phyloP scores from a whole-genome alignment of 1,140 invertebrate genomes.

The Camponotus floridanus region DNA sequence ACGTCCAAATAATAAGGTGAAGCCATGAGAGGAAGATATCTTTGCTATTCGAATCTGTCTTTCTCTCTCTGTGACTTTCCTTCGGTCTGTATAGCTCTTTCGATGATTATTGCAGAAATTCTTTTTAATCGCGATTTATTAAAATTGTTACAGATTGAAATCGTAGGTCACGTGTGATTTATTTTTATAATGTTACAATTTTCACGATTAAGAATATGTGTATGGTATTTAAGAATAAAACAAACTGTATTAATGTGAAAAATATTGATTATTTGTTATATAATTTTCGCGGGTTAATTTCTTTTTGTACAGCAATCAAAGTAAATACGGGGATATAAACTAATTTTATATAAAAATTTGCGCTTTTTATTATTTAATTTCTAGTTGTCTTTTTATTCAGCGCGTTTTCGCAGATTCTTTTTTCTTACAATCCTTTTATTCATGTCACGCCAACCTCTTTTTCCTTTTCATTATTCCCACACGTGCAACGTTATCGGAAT shows the following conservation, averaged over 20 bases:
- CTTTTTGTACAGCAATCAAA: background rate
- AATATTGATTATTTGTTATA: no score
- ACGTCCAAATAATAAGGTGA: slow-evolving; percentile 49
- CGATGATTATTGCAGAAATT: background rate
- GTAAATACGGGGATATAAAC: background rate
- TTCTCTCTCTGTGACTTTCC: background rate
- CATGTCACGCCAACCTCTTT: background rate
- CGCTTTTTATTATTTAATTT: slow-evolving; percentile 13
- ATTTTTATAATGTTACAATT: background rate
- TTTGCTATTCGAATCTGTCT: background rate
- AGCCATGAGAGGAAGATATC: slow-evolving; percentile 52
- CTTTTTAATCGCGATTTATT: background rate
- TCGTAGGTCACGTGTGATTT: background rate
- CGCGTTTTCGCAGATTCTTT: background rate
- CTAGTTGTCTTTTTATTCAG: background rate
- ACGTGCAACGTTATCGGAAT: slow-evolving; percentile 34
- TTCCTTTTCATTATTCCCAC: slow-evolving; percentile 47
- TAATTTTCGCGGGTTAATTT: background rate
- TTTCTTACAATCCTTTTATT: slow-evolving; percentile 5
- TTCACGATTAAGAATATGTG: background rate
- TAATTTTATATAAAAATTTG: slow-evolving; percentile 5
- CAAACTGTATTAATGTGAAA: no score
- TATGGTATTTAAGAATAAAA: background rate
- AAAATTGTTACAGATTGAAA: background rate
- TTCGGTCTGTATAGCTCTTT: background rate